Evolutionary conservation across 1,140 invertebrate species (phyloP).

Genomic region (Camponotus floridanus): DNA sequence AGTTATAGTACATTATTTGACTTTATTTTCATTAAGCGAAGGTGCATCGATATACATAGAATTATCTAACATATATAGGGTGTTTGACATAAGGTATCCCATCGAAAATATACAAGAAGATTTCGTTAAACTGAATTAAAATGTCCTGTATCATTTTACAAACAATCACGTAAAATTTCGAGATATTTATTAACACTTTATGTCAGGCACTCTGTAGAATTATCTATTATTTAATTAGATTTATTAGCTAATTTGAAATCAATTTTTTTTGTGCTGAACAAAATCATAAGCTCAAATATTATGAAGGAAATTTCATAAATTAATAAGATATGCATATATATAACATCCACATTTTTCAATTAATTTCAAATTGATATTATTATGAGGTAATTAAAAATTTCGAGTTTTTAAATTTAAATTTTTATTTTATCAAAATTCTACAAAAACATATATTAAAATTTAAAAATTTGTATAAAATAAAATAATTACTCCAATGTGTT

Average conservation of each 20-base stretch:
- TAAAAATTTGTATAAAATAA: constrained; percentile 32
- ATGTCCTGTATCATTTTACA: no score
- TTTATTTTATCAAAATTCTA: background rate
- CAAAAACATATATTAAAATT: background rate
- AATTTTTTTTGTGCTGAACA: background rate
- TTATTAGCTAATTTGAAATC: background rate
- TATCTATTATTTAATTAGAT: constrained; percentile 17
- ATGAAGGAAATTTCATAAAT: background rate
- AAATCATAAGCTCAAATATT: background rate
- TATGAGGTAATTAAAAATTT: background rate
- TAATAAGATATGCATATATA: constrained; percentile 10
- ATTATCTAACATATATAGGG: background rate
- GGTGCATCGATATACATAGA: constrained; percentile 59
- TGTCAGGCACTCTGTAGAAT: no score
- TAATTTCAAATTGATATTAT: background rate
- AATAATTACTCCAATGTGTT: background rate
- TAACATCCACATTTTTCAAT: background rate
- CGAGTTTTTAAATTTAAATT: background rate
- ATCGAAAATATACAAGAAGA: no score
- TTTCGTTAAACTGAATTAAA: no score
- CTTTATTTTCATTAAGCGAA: constrained; percentile 69
- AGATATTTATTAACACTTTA: no score
- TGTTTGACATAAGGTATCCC: no score
- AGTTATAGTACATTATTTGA: constrained; percentile 81
- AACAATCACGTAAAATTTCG: no score